Conservation (phyloP, 1,140 invertebrate species). For the Drosophila yakuba region DNA sequence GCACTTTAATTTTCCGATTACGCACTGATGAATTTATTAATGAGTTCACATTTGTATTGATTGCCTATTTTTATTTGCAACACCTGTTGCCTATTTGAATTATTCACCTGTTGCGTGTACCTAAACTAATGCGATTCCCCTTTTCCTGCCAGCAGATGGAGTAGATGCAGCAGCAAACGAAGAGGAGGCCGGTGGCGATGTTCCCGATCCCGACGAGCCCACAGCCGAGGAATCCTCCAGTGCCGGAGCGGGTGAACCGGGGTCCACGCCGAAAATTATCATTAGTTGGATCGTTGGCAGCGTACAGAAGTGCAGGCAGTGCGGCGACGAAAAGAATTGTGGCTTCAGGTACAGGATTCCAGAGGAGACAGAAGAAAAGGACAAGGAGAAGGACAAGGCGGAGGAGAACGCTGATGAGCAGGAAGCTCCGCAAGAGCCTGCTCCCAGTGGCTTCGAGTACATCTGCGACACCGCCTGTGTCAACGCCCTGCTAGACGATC, state of each 20-base stretch:
- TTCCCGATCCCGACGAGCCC: constrained; percentile 65
- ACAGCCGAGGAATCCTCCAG: constrained; percentile 53
- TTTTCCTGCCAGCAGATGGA: constrained; percentile 16
- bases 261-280: constrained; percentile 57
- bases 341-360: constrained; percentile 68
- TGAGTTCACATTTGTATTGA: no score
- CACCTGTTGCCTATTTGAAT: background rate
- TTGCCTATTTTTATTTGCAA: background rate
- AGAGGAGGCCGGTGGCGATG: constrained; percentile 56
- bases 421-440: constrained; percentile 8
- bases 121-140: background rate
- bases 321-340: constrained; percentile 66
- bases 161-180: constrained; percentile 29
- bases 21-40: no score
- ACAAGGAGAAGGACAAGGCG: constrained; percentile 12
- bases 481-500: constrained; percentile 69
- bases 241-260: constrained; percentile 40
- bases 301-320: constrained; percentile 68
- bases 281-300: constrained; percentile 76
- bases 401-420: constrained; percentile 9
- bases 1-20: no score
- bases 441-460: constrained; percentile 47
- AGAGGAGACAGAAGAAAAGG: constrained; percentile 29
- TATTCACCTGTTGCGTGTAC: background rate
- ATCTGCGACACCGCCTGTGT: constrained; percentile 85